A percentile compares a stretch with the other conserved stretches of the same genome.
phyloP scores from a whole-genome alignment of 2,888 invertebrate species.

The Andrena dorsata region DNA sequence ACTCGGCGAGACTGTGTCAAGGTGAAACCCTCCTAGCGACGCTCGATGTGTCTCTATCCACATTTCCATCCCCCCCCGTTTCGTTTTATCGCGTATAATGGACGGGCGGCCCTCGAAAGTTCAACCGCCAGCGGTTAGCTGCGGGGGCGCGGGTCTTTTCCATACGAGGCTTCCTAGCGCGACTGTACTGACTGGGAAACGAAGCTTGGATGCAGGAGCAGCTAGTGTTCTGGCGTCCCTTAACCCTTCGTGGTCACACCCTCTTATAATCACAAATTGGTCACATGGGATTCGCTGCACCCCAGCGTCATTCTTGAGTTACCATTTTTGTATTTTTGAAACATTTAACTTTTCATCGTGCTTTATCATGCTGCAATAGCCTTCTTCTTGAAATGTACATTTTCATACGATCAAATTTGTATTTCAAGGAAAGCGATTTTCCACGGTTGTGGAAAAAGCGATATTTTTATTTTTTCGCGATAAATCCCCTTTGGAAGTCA shows the following conservation, averaged over 20 bases:
- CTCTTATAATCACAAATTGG: too few relatives aligned
- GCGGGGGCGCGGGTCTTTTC: background rate
- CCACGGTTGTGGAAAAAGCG: too few relatives aligned
- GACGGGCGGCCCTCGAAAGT: background rate
- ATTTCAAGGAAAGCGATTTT: too few relatives aligned
- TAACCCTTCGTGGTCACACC: background rate
- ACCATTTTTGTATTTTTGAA: too few relatives aligned
- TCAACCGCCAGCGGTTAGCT: background rate
- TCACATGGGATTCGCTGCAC: too few relatives aligned
- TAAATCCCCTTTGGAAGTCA: too few relatives aligned
- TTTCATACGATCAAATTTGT: too few relatives aligned
- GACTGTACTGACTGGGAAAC: background rate
- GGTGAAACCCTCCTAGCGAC: constrained; percentile 18
- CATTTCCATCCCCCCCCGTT: background rate
- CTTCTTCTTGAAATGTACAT: too few relatives aligned
- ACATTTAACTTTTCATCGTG: too few relatives aligned
- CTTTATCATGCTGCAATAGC: too few relatives aligned
- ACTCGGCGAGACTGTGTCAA: constrained; percentile 65
- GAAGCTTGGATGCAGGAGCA: background rate
- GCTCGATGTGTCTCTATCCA: background rate
- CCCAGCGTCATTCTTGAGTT: too few relatives aligned
- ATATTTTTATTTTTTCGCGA: too few relatives aligned
- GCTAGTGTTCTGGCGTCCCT: background rate
- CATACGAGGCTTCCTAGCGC: background rate
- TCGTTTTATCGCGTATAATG: background rate